Evolutionary conservation across 1,140 invertebrate genomes (phyloP).

Genomic region (Epicauta chinensis): DNA sequence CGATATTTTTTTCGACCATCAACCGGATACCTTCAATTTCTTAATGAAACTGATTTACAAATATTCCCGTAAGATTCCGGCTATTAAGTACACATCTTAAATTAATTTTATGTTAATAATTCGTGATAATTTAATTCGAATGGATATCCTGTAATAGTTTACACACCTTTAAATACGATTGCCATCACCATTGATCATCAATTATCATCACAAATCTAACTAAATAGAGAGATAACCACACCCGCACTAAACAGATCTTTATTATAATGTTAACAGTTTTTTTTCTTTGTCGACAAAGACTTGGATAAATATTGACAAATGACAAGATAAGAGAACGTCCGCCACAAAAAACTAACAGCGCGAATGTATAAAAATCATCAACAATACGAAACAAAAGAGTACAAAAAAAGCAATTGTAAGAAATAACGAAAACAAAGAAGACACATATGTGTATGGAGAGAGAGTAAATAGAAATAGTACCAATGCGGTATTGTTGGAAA

Average conservation of each 20-base stretch:
- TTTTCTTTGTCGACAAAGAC: too few species aligned
- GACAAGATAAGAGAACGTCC: too few species aligned
- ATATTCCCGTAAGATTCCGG: constrained; percentile 6
- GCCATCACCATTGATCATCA: constrained; percentile 13
- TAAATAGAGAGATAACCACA: too few species aligned
- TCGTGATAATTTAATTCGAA: too few species aligned
- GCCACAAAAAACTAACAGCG: too few species aligned
- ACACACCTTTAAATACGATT: constrained; percentile 23
- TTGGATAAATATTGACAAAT: too few species aligned
- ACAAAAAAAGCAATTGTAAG: constrained; percentile 1
- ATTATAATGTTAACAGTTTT: too few species aligned
- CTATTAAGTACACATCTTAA: neutral
- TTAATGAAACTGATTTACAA: constrained; percentile 5
- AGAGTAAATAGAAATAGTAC: constrained; percentile 18
- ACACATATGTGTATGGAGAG: constrained; percentile 17
- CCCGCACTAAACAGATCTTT: too few species aligned
- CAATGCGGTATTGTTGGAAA: constrained; percentile 34
- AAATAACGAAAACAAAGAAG: constrained; percentile 11
- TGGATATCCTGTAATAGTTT: neutral
- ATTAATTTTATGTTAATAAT: too few species aligned
- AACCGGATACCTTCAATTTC: constrained; percentile 7
- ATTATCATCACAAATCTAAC: too few species aligned
- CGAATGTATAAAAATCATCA: too few species aligned
- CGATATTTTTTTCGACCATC: constrained; percentile 1
- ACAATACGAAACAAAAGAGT: too few species aligned